These are phyloP conservation scores for Belgica antarctica DNA, from an alignment of 2,888 invertebrate genomes.

Conservation along the genomic window DNA sequence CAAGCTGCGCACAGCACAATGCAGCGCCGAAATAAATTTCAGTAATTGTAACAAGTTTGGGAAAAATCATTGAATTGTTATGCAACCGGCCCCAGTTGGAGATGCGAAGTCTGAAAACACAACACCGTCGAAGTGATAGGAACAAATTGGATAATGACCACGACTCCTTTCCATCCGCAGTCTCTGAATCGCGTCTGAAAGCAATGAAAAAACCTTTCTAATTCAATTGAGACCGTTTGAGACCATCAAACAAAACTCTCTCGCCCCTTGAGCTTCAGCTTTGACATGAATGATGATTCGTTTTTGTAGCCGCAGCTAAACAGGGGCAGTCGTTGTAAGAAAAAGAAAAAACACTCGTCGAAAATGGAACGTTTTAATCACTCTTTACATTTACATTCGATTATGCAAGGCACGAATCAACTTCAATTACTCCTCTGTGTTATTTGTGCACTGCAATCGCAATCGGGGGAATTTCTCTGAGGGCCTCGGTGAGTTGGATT, in stretches of 20 bases:
- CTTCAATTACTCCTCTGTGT: not conserved
- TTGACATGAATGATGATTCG: slow-evolving; percentile 18
- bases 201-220: slow-evolving; percentile 11
- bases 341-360: not conserved
- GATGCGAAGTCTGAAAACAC: too few species aligned
- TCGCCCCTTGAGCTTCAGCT: not conserved
- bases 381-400: not conserved
- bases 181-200: not conserved
- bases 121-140: too few species aligned
- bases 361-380: not conserved
- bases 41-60: too few species aligned
- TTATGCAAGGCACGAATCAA: slow-evolving; percentile 10
- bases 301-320: too few species aligned
- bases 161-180: not conserved
- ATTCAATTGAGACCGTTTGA: not conserved
- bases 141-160: too few species aligned
- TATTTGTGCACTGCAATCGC: not conserved
- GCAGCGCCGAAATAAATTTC: too few species aligned
- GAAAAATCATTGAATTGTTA: too few species aligned
- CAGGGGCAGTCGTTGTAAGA: not conserved
- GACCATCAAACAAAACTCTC: not conserved
- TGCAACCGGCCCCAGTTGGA: too few species aligned
- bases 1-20: too few species aligned
- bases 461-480: too few species aligned
- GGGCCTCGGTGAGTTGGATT: too few species aligned